These are phyloP conservation scores for Hetaerina titia DNA, from an alignment of 2,888 invertebrate genomes.

Conservation along the genomic window DNA sequence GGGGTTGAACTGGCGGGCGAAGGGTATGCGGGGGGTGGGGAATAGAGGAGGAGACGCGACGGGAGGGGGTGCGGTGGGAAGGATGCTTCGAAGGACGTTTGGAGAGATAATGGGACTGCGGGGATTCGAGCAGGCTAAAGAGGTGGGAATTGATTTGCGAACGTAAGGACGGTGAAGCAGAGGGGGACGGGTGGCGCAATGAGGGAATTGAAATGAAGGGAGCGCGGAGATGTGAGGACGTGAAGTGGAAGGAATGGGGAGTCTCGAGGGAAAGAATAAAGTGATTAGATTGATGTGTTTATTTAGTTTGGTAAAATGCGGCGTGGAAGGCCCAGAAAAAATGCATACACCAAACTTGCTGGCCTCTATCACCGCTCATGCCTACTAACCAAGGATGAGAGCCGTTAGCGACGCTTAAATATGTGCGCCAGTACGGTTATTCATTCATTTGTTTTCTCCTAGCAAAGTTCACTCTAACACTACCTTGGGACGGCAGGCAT, in stretches of 20 bases:
- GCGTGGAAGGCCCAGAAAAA: not conserved
- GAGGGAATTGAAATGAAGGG: not conserved
- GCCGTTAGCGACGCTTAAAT: not conserved
- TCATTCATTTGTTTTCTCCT: not conserved
- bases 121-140: not conserved
- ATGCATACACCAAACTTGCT: not conserved
- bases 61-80: too few relatives aligned
- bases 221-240: not conserved
- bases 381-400: not conserved
- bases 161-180: not conserved
- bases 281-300: slow-evolving; percentile 35
- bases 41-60: too few relatives aligned
- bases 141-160: slow-evolving; percentile 44
- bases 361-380: not conserved
- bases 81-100: too few relatives aligned
- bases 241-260: not conserved
- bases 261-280: not conserved
- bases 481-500: too few relatives aligned
- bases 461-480: too few relatives aligned
- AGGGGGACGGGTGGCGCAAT: not conserved
- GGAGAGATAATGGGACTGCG: not conserved
- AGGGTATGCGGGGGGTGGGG: not conserved
- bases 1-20: not conserved
- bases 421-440: not conserved
- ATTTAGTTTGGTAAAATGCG: not conserved